A percentile compares a stretch with the other conserved stretches of the same genome.
Evolutionary conservation across 2,797 vertebrate genomes (phyloP).

Genomic region (Todus mexicanus): DNA sequence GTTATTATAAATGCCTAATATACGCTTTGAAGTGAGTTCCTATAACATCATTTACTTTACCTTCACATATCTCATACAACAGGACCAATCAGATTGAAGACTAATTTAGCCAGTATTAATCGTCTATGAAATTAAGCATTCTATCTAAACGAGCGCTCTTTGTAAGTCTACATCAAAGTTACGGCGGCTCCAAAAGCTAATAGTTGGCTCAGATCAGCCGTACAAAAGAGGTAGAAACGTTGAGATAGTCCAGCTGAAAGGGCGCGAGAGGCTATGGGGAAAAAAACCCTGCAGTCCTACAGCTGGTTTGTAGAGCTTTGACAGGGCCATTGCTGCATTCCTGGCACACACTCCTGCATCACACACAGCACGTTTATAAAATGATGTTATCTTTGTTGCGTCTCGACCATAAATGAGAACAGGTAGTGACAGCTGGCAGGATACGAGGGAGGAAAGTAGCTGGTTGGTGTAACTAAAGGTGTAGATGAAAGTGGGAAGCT

Average conservation of each 20-base stretch:
- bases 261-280: neutral
- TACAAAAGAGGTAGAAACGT: neutral
- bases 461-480: neutral
- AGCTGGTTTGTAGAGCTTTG: conserved; percentile 47
- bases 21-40: neutral
- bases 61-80: neutral
- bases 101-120: neutral
- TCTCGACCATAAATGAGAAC: neutral
- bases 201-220: conserved; percentile 4
- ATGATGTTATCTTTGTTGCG: conserved; percentile 32
- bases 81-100: neutral
- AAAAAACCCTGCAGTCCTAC: neutral
- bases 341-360: conserved; percentile 49
- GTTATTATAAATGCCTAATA: neutral
- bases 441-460: neutral
- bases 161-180: conserved; percentile 1
- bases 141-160: neutral
- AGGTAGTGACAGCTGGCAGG: conserved; percentile 27
- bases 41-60: neutral
- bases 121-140: neutral
- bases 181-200: neutral
- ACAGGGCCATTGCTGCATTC: conserved; percentile 32
- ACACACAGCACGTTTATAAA: conserved; percentile 21
- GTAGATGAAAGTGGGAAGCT: conserved; percentile 2
- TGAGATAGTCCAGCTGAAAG: conserved; percentile 55